Evolutionary conservation across 2,888 invertebrate genomes (phyloP).

Genomic region (Pristionchus mayeri): DNA sequence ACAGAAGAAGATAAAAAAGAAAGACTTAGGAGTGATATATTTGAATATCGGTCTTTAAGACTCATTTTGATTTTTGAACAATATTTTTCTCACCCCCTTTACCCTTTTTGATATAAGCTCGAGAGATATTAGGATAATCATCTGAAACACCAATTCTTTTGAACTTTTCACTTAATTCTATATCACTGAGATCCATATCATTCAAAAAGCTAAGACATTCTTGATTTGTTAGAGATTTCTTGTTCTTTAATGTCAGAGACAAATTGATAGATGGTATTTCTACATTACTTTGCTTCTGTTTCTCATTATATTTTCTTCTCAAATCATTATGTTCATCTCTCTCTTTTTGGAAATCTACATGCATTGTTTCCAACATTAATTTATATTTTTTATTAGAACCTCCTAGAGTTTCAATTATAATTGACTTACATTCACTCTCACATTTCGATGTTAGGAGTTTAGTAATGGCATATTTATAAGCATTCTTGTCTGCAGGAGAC

Average conservation of each 20-base stretch:
- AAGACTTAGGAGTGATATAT: slow-evolving; percentile 54
- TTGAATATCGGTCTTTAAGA: slow-evolving; percentile 54
- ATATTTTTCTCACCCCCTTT: too few species aligned
- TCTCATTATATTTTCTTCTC: too few species aligned
- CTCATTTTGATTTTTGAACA: not conserved
- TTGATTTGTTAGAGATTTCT: too few species aligned
- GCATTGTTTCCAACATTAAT: not conserved
- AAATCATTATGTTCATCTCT: slow-evolving; percentile 7
- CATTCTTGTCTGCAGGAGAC: not conserved
- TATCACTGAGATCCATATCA: too few species aligned
- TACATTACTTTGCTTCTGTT: too few species aligned
- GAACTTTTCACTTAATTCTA: too few species aligned
- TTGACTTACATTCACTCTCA: too few species aligned
- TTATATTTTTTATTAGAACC: not conserved
- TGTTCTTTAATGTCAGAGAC: too few species aligned
- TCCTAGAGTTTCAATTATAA: not conserved
- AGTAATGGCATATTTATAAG: not conserved
- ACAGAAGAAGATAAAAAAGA: slow-evolving; percentile 53
- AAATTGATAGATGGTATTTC: not conserved
- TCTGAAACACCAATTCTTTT: not conserved
- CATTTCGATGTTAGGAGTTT: not conserved
- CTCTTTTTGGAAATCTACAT: not conserved
- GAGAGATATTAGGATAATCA: not conserved
- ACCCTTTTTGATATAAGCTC: not conserved
- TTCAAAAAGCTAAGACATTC: too few species aligned